Base-by-base conservation (phyloP, 2,888 invertebrate species). In the Alviniconcha strummeri region DNA sequence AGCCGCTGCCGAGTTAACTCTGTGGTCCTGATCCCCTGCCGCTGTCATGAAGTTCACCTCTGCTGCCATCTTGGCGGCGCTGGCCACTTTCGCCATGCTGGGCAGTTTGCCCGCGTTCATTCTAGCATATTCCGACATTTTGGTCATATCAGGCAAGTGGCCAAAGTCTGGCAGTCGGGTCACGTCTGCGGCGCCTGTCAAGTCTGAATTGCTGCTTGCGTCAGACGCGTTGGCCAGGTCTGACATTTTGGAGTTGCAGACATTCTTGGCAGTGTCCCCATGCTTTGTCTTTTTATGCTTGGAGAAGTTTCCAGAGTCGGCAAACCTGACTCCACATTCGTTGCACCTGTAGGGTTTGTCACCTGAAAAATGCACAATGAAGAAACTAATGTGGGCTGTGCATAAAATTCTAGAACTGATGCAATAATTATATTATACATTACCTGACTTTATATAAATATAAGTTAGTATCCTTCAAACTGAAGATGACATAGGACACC, bases 331-430 rank as follows among this genome's bases (percentile, higher is more conserved):
- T 8, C 82, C 82, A 55, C 85, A 85, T 13, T 82, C 76, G 4
- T 36, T 72, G 60, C 83, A 84, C 55, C 69, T 71, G 74, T 76
- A 86, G 0, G 86, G 86, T 55, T 84, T 84, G 15, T 82, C 84
- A 15, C 80, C 80, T 78, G 78, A 17, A 52, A 78, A 4, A 13
- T 60, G 36, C 36, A 3, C 36, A 36, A 36, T 3, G 3, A 36
- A 36, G 36, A 36, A 36, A 36, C 36, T 36, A 36, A 36, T 0
- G 36, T 36, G 0, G 36, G 36, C 36, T 36, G 36, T 36, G 36
- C 36, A 36, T 36, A 36, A 36, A 36, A 36, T 36, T 36, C 36
- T 36, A 36, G 36, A 36, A 36, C 36, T 36, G 36, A 36, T 36
- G 36, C 36, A 36, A 36, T 36, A 36, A 36, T 36, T 36, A 1